phyloP scores from a whole-genome alignment of 1,140 invertebrate genomes.

The Drosophila neocordata region DNA sequence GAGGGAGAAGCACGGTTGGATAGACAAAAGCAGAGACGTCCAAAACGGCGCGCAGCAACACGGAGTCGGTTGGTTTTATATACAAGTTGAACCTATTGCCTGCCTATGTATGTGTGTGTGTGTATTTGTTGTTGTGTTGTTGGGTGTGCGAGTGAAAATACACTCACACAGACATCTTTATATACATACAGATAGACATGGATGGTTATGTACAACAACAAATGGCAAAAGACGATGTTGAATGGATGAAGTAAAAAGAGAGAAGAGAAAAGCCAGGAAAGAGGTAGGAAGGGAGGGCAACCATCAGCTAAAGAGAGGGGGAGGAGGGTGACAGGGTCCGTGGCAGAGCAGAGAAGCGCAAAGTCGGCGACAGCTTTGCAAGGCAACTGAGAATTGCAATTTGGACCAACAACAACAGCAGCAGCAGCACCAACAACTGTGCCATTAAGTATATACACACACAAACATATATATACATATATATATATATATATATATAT shows the following conservation, averaged over 20 bases:
- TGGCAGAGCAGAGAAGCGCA: slow-evolving; percentile 1
- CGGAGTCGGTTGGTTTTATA: slow-evolving; percentile 55
- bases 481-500: not conserved
- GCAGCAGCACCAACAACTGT: not conserved
- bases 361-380: slow-evolving; percentile 6
- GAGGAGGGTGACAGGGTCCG: slow-evolving; percentile 14
- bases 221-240: slow-evolving; percentile 44
- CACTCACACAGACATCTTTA: slow-evolving; percentile 21
- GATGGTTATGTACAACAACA: slow-evolving; percentile 56
- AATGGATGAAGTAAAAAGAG: slow-evolving; percentile 32
- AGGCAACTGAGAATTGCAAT: slow-evolving; percentile 44
- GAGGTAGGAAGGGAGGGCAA: not conserved
- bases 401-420: slow-evolving; percentile 22
- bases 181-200: slow-evolving; percentile 23
- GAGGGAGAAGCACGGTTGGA: slow-evolving; percentile 63
- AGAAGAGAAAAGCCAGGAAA: slow-evolving; percentile 10
- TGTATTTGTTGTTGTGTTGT: slow-evolving; percentile 18
- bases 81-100: slow-evolving; percentile 75
- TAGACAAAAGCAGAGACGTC: slow-evolving; percentile 76
- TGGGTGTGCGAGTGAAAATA: slow-evolving; percentile 53
- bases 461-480: not conserved
- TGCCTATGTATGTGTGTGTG: slow-evolving; percentile 40
- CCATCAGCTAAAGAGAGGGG: slow-evolving; percentile 24
- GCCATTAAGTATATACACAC: slow-evolving; percentile 11
- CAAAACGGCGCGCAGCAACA: slow-evolving; percentile 35